Base-by-base conservation (phyloP, 2,888 invertebrate genomes). In the Cephalotes varians region DNA sequence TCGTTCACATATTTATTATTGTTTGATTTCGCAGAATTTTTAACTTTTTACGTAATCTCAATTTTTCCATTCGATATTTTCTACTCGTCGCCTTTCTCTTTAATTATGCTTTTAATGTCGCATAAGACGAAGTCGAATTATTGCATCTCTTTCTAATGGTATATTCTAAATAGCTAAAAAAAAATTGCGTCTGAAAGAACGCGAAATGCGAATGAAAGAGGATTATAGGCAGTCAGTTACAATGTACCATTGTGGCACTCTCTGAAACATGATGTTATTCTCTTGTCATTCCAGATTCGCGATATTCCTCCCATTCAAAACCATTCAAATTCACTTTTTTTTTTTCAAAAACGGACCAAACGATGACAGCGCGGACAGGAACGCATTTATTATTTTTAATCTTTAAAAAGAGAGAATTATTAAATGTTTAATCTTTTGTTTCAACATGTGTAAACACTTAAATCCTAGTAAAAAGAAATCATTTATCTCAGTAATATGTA, bases 101-200 rank as follows among this genome's bases (percentile, higher is more conserved):
- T 21, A 49, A 7, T n/a, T n/a, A 49, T 9, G 4, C 25, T 69
- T 40, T 72, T 56, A 72, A 58, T 44, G 28, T 69, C 7, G 18
- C 12, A 18, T 12, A 37, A 71, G 1, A 9, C 25, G 34, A 15
- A n/a, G n/a, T n/a, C 31, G 15, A 44, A 40, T 5, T 12, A 40
- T 72, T 44, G 37, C 7, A 28, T 18, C 31, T 72, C 28, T 72
- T 72, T 72, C 1, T n/a, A 40, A 56, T 9, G 28, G n/a, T n/a
- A 18, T 12, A 18, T 69, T 54, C 10, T 15, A 54, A 37, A 21
- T 25, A 56, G 60, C 21, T 62, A 37, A 6, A 37, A 37, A n/a
- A 62, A 12, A 56, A 56, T n/a, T 54, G 25, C 62, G 6, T 40
- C 18, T 15, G 28, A 40, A 58, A 71, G 44, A 58, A 28, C n/a